These are phyloP conservation scores for Harpalus rufipes DNA, from an alignment of 2,888 invertebrate species.

Conservation along the genomic window DNA sequence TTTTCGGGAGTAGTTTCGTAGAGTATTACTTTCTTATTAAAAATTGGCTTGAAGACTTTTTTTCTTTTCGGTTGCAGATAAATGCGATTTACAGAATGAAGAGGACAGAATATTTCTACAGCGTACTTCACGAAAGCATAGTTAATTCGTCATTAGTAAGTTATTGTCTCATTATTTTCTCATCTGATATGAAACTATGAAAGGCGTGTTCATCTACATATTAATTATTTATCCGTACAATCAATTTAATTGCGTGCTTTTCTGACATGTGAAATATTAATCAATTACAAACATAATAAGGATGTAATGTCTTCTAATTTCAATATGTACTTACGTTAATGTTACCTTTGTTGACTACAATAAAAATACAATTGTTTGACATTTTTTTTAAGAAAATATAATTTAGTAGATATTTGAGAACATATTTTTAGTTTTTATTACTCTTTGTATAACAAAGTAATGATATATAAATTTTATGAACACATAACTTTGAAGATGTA, in stretches of 20 bases:
- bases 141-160: too few species aligned
- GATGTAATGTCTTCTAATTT: not conserved
- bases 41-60: too few species aligned
- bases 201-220: not conserved
- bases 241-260: constrained; percentile 34
- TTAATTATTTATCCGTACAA: constrained; percentile 21
- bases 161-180: not conserved
- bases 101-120: too few species aligned
- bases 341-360: not conserved
- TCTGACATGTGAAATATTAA: constrained; percentile 4
- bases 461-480: not conserved
- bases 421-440: not conserved
- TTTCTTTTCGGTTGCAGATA: too few species aligned
- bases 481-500: not conserved
- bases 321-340: not conserved
- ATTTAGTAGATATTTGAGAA: not conserved
- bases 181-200: not conserved
- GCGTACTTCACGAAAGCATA: too few species aligned
- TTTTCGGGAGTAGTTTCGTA: too few species aligned
- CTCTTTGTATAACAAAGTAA: not conserved
- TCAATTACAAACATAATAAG: constrained; percentile 1
- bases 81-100: too few species aligned
- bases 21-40: too few species aligned
- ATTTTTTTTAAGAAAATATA: not conserved
- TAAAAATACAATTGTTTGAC: not conserved